Conservation (phyloP, 2,113 vertebrate genomes). For the Petaurus breviceps region DNA sequence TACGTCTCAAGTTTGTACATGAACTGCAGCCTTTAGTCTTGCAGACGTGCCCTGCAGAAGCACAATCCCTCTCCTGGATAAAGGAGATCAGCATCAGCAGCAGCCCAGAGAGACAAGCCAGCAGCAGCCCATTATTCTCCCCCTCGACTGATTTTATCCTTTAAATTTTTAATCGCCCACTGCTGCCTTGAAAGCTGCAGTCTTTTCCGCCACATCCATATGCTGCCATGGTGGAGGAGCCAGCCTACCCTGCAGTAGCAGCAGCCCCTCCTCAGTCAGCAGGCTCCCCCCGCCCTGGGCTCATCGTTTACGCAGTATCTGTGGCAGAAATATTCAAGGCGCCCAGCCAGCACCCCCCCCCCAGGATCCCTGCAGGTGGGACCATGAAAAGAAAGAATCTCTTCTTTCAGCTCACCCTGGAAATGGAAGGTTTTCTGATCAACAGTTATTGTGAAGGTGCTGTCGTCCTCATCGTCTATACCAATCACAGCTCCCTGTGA, state of each 20-base stretch:
- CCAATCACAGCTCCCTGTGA: slow-evolving; percentile 99
- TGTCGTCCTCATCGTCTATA: slow-evolving; percentile 99
- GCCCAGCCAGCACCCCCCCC: slow-evolving; percentile 76
- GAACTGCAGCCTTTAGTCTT: slow-evolving; percentile 82
- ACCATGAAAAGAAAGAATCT: slow-evolving; percentile 81
- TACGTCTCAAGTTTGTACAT: slow-evolving; percentile 82
- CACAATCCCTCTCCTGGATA: slow-evolving; percentile 80
- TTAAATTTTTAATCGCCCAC: slow-evolving; percentile 85
- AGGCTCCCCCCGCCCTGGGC: slow-evolving; percentile 74
- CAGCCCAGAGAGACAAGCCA: slow-evolving; percentile 80
- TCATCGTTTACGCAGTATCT: slow-evolving; percentile 80
- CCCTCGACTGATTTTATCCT: slow-evolving; percentile 82
- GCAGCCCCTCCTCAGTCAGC: slow-evolving; percentile 81
- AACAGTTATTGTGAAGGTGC: slow-evolving; percentile 99
- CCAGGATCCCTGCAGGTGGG: slow-evolving; percentile 69
- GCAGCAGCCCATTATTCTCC: slow-evolving; percentile 82
- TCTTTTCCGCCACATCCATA: slow-evolving; percentile 83
- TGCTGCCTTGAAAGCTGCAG: slow-evolving; percentile 80
- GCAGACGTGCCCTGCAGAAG: slow-evolving; percentile 81
- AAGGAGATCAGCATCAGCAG: slow-evolving; percentile 81
- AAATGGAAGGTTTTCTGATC: slow-evolving; percentile 99
- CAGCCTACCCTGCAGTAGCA: slow-evolving; percentile 84
- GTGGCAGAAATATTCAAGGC: slow-evolving; percentile 80
- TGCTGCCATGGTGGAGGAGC: slow-evolving; percentile 86
- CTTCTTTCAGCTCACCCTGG: slow-evolving; percentile 93